Base-by-base conservation (phyloP, 2,888 invertebrate genomes). In the Ormyrus nitidulus region DNA sequence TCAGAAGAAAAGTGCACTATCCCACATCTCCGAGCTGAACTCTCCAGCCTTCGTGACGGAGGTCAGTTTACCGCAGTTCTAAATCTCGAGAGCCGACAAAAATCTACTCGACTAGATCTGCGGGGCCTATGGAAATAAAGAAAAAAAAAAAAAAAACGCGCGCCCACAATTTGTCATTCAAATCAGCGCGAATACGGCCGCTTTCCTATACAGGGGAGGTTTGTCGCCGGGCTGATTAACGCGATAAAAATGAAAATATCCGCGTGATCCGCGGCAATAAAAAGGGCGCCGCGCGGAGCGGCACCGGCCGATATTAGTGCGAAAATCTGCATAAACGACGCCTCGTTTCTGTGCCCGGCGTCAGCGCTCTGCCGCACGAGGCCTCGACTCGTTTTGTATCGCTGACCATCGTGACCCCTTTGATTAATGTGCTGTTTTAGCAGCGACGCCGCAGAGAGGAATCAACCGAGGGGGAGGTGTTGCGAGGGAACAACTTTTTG, bases 241-340 rank as follows among this genome's bases (percentile, higher is more conserved):
- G 68, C 68, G 74, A 70, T 78, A 78, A 72, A 69, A 72, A 77
- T 73, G 64, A 70, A 73, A 77, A 72, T 80, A 49, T 13, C 51
- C 77, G 78, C 81, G 78, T 71, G 75, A 68, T 54, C 6, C 66
- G 62, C 6, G 64, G 64, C 62, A 66, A 59, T 79, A 75, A 81
- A 70, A 59, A 65, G 70, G 48, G 11, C 9, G 10, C 9, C 58
- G 70, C 6, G 9, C 44, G 49, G 51, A 8, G 46, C 10, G 4
- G 11, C 10, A n/a, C 48, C 34, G n/a, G 77, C 51, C 49, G 46
- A 72, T 54, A 76, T 81, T 78, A 79, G 78, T 49, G 78, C 72
- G 81, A 76, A 75, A 76, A 79, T 81, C 78, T 79, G 76, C 81
- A 81, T 81, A 79, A 75, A 68, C 72, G 61, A 74, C 74, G 70